A percentile compares a stretch with the other conserved stretches of the same genome.
phyloP scores from a whole-genome alignment of 2,888 invertebrate species.

The Ptilodon capucinus region DNA sequence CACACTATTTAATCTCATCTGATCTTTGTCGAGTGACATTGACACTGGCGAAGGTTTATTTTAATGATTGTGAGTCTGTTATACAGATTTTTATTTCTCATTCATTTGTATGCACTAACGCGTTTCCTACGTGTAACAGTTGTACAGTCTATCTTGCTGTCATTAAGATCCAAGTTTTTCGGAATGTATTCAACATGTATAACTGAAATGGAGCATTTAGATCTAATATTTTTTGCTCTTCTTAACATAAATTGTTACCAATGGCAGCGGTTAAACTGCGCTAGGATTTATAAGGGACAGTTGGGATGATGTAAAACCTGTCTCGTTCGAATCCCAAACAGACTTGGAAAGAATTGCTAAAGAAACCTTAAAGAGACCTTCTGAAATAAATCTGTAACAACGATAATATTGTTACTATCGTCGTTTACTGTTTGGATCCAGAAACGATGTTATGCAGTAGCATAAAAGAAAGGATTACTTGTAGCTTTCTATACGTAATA shows the following conservation, averaged over 20 bases:
- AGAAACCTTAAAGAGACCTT: too few relatives aligned
- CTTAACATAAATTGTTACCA: slow-evolving; percentile 30
- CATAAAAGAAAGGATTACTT: too few relatives aligned
- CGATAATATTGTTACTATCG: too few relatives aligned
- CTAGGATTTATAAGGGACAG: slow-evolving; percentile 25
- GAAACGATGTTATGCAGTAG: too few relatives aligned
- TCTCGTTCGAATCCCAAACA: slow-evolving; percentile 4
- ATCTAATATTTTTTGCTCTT: slow-evolving; percentile 25
- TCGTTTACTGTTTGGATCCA: too few relatives aligned
- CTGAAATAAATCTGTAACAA: too few relatives aligned
- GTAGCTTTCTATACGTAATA: too few relatives aligned
- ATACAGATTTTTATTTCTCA: background rate
- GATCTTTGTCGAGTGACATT: slow-evolving; percentile 49
- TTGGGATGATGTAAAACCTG: slow-evolving; percentile 29
- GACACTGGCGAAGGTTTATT: slow-evolving; percentile 46
- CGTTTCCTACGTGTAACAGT: background rate
- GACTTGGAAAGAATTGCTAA: too few relatives aligned
- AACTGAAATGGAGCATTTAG: slow-evolving; percentile 2
- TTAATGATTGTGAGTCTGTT: slow-evolving; percentile 20
- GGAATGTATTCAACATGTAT: background rate
- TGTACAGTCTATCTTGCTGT: background rate
- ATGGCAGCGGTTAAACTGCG: slow-evolving; percentile 29
- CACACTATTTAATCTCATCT: slow-evolving; percentile 52
- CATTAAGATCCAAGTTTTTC: background rate
- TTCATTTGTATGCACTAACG: background rate